These are phyloP conservation scores for Leptinotarsa rubiginosa DNA, from an alignment of 2,888 invertebrate species.

Conservation along the genomic window DNA sequence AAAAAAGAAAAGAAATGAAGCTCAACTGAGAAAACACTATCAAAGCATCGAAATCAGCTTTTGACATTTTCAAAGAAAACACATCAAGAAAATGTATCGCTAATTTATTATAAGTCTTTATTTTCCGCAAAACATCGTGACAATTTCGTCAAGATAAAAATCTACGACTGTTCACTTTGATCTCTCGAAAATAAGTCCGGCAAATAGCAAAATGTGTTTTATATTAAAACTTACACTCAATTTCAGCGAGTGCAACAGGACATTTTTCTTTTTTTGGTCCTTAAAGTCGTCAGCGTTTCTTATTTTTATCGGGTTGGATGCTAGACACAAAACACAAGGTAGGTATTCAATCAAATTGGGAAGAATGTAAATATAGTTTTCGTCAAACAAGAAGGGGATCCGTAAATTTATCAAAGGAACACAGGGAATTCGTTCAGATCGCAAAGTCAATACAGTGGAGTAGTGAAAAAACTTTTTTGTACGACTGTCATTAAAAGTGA, in stretches of 20 bases:
- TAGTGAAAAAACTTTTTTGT: background rate
- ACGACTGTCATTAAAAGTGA: too few relatives aligned
- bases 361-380: conserved; percentile 46
- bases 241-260: background rate
- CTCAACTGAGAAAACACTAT: too few relatives aligned
- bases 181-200: background rate
- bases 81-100: background rate
- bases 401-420: conserved; percentile 44
- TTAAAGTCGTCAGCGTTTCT: conserved; percentile 32
- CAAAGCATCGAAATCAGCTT: too few relatives aligned
- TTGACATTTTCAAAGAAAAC: too few relatives aligned
- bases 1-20: too few relatives aligned
- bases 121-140: background rate
- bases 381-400: conserved; percentile 41
- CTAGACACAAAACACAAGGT: conserved; percentile 29
- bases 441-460: conserved; percentile 1
- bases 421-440: conserved; percentile 30
- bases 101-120: background rate
- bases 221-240: conserved; percentile 20
- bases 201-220: conserved; percentile 11
- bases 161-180: background rate
- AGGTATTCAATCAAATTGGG: conserved; percentile 40
- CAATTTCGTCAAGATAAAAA: background rate
- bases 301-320: conserved; percentile 33
- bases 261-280: conserved; percentile 16